Percentiles rank a stretch among this genome's conserved stretches.
Evolutionary conservation across 64 coral and sea anemone species (phyloP).

Genomic region (Montipora efflorescens): DNA sequence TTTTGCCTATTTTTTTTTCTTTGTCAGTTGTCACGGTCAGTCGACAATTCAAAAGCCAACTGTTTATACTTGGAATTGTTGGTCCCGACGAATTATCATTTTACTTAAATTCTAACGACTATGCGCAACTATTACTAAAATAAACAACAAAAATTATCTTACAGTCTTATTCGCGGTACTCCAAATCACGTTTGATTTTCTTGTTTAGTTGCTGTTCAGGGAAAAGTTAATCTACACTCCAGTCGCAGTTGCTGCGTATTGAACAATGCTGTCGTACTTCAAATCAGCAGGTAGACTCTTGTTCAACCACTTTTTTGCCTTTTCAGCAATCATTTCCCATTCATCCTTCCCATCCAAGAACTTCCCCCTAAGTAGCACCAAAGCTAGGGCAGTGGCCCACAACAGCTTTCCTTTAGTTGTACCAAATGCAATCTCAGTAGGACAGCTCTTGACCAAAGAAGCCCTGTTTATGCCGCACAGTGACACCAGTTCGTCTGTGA

Average conservation of each 20-base stretch:
- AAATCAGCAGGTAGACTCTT: slow-evolving; percentile 21
- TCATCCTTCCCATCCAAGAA: slow-evolving; percentile 52
- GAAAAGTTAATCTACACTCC: background rate
- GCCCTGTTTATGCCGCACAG: background rate
- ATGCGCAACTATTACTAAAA: too few species aligned
- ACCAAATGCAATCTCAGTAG: background rate
- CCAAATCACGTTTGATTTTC: too few species aligned
- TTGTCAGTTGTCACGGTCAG: too few species aligned
- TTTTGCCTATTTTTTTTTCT: too few species aligned
- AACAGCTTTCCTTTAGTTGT: slow-evolving; percentile 16
- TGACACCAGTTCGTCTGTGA: slow-evolving; percentile 46
- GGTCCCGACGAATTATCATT: too few species aligned
- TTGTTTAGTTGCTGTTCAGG: too few species aligned
- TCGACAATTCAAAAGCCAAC: too few species aligned
- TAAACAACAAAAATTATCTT: too few species aligned
- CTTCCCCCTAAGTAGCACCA: slow-evolving; percentile 22
- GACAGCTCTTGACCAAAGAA: background rate
- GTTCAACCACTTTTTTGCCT: slow-evolving; percentile 60
- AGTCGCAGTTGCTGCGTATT: background rate
- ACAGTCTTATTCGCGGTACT: too few species aligned
- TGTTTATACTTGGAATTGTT: too few species aligned
- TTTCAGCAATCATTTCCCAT: slow-evolving; percentile 71
- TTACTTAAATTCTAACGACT: too few species aligned
- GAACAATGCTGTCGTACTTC: background rate
- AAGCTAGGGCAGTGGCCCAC: slow-evolving; percentile 74